These are phyloP conservation scores for Panthera tigris DNA, from an alignment of 2,113 vertebrate species.

Conservation along the genomic window DNA sequence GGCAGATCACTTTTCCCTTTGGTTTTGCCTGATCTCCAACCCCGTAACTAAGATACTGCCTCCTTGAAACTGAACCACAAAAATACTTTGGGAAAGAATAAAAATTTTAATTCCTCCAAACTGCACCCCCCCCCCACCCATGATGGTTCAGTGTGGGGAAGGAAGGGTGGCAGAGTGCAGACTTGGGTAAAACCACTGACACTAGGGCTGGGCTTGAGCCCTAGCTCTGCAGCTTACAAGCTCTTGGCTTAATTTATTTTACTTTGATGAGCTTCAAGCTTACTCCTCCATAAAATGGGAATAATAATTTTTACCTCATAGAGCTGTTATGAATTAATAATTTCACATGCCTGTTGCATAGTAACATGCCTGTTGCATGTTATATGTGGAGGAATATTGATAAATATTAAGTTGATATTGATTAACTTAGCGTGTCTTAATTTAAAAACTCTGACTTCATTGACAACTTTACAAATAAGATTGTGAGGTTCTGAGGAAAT, in stretches of 20 bases:
- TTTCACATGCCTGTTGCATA: background rate
- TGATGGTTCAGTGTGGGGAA: too few species aligned
- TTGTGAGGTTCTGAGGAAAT: background rate
- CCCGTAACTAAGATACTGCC: background rate
- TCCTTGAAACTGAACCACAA: background rate
- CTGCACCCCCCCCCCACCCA: background rate
- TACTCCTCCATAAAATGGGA: background rate
- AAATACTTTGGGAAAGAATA: background rate
- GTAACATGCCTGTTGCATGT: background rate
- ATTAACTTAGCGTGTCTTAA: background rate
- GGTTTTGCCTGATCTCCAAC: background rate
- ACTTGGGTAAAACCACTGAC: too few species aligned
- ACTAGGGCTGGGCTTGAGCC: background rate
- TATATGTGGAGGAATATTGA: too few species aligned
- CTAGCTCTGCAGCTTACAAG: too few species aligned
- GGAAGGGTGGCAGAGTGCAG: fast-evolving
- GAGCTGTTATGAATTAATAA: background rate
- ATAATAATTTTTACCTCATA: background rate
- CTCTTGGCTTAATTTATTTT: background rate
- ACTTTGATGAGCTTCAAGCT: background rate
- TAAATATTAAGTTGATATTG: background rate
- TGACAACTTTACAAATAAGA: background rate
- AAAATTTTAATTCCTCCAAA: background rate
- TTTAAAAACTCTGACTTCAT: background rate
- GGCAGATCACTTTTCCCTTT: background rate